Base-by-base conservation (phyloP, 1,140 invertebrate species). In the Streblospio benedicti region DNA sequence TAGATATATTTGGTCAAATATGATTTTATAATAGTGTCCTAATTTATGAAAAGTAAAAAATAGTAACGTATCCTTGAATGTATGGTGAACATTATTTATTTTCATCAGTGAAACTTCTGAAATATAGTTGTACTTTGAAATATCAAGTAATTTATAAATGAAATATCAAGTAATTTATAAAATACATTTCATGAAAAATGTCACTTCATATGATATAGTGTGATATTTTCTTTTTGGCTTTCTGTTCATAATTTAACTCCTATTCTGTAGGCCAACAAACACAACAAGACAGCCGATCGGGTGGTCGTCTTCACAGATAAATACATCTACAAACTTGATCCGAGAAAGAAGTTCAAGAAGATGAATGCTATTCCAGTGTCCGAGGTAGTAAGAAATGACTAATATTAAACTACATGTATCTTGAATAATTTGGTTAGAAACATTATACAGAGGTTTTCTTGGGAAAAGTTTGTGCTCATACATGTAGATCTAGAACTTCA, bases 291-390 rank as follows among this genome's bases (percentile, higher is more conserved):
- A 74, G 87, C 91, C 0, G 90, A 95, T 69, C 81, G 94, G 49
- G 90, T 89, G 3, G 74, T 97, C 49, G 80, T 96, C 9, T 79
- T 98, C 43, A 97, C 94, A 0, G 92, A 96, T 66, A 82, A 84
- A 5, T 83, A 82, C 27, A 85, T 98, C 62, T 94, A 90, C 74
- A 97, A 97, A 76, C 79, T 97, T 63, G 92, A 97, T 64, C 81
- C 80, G 27, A 82, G 81, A 41, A 77, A 77, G 57, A 84, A 84
- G 67, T 97, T 96, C 74, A 92, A 89, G 70, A 84, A 85, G 30
- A 84, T 97, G 82, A 86, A 89, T 66, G 87, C 87, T 18, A 87
- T 88, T 69, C 83, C 84, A 2, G 86, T 95, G 45, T 81, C 84
- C 51, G 87, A 91, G 77, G 88, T 91, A 69, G 76, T 79, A 63